Conservation (phyloP, 1,140 invertebrate species). For the Lethrus apterus region DNA sequence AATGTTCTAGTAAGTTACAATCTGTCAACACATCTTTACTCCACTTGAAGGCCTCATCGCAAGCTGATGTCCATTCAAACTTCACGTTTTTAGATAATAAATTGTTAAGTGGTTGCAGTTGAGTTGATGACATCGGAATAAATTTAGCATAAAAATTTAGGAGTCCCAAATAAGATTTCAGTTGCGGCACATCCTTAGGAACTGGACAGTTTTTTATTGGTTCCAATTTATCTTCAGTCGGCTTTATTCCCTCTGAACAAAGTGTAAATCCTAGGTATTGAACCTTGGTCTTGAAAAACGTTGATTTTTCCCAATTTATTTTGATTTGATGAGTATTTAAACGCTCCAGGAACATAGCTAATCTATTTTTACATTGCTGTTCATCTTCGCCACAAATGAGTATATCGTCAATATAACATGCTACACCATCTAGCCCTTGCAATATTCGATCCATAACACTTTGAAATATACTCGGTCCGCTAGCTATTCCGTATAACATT, state of each 20-base stretch:
- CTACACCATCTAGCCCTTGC: slow-evolving; percentile 18
- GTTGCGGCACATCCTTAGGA: slow-evolving; percentile 22
- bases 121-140: slow-evolving; percentile 1
- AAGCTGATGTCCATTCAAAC: background rate
- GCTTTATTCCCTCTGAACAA: background rate
- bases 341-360: too few species aligned
- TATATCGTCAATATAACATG: slow-evolving; percentile 32
- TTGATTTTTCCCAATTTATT: slow-evolving; percentile 3
- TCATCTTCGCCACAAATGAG: too few species aligned
- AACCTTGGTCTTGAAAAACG: slow-evolving; percentile 3
- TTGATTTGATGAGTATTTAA: too few species aligned
- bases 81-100: background rate
- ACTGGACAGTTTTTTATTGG: slow-evolving; percentile 36
- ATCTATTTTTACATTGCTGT: too few species aligned
- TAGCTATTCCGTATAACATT: slow-evolving; percentile 6
- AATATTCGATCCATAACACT: slow-evolving; percentile 34
- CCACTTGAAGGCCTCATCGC: background rate
- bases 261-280: slow-evolving; percentile 6
- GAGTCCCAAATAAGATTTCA: slow-evolving; percentile 25
- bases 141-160: slow-evolving; percentile 27
- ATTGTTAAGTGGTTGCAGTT: slow-evolving; percentile 11
- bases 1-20: too few species aligned
- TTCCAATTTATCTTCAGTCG: slow-evolving; percentile 26
- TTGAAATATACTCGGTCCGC: slow-evolving; percentile 6
- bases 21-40: slow-evolving; percentile 19